phyloP scores from a whole-genome alignment of 2,113 vertebrate species.

The Vireo altiloquus region DNA sequence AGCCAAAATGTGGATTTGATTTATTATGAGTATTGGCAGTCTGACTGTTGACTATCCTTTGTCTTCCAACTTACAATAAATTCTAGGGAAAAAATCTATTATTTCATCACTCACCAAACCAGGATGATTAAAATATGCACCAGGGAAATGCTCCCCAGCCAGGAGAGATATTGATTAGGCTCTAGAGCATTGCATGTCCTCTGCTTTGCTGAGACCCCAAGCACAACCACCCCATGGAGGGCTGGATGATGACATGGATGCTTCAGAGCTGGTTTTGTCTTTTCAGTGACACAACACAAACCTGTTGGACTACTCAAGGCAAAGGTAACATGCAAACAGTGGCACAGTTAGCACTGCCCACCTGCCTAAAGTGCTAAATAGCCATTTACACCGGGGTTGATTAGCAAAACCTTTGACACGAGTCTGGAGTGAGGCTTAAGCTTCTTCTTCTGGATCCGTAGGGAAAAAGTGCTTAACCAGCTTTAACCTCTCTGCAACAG shows the following conservation, averaged over 20 bases:
- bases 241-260: not conserved
- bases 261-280: not conserved
- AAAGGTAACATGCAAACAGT: not conserved
- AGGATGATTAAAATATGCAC: not conserved
- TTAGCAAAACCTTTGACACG: not conserved
- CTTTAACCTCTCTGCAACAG: slow-evolving; percentile 42
- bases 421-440: not conserved
- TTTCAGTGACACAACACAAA: not conserved
- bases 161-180: not conserved
- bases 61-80: slow-evolving; percentile 27
- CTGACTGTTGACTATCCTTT: not conserved
- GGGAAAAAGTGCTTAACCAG: slow-evolving; percentile 45
- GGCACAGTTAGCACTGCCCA: not conserved
- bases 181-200: not conserved
- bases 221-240: not conserved
- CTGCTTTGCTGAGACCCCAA: not conserved
- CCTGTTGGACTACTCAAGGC: not conserved
- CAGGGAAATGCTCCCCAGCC: not conserved
- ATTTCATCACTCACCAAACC: slow-evolving; percentile 6
- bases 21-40: not conserved
- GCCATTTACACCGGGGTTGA: not conserved
- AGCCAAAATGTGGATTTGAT: slow-evolving; percentile 46
- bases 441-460: not conserved
- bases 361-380: not conserved
- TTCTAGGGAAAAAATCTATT: not conserved